Evolutionary conservation across 2,113 vertebrate species (phyloP), one percentile per base, ranked within the genome.

Genomic region (Elgaria multicarinata): DNA sequence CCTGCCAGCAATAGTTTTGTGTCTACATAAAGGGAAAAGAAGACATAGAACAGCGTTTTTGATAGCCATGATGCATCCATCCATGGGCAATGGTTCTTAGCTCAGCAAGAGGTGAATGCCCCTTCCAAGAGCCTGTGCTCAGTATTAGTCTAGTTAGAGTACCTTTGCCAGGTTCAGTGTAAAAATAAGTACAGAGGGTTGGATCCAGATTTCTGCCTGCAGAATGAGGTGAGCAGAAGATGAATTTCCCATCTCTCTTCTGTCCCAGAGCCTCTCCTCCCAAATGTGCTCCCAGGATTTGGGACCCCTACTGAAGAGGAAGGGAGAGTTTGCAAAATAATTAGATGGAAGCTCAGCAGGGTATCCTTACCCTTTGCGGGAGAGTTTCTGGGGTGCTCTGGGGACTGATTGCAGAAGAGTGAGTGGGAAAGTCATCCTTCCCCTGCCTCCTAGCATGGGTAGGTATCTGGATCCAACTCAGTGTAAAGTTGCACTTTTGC

Each of bases 401-500:
- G 31, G 31, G 77, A n/a, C 33, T 46, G 77, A 31, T 55, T 53
- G 33, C 33, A 33, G 46, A 31, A 33, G 31, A 31, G 33, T 33
- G 28, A 79, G 46, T 50, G 33, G 28, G 46, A 50, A 79, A 31
- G 50, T 79, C 77, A n/a, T 14, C 53, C 53, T 53, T 16, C 46
- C 46, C 18, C 6, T 55, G 14, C 28, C 33, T 33, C 77, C 16
- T 33, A 79, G 58, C 12, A 20, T 58, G 33, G 50, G 31, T 53
- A n/a, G 22, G 20, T 80, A 80, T 55, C 33, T 74, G 18, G 20
- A 58, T 28, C 20, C 33, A 58, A 10, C 31, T 20, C 8, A 2
- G 77, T 89, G 26, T 62, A 28, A 36, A 91, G 75, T 3, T 76
- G 0, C 91, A 90, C 72, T 79, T 13, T 58, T 69, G 66, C 88